Percentiles rank a stretch among this genome's conserved stretches.
Evolutionary conservation across 1,140 invertebrate species (phyloP).

Genomic region (Eumeta japonica): DNA sequence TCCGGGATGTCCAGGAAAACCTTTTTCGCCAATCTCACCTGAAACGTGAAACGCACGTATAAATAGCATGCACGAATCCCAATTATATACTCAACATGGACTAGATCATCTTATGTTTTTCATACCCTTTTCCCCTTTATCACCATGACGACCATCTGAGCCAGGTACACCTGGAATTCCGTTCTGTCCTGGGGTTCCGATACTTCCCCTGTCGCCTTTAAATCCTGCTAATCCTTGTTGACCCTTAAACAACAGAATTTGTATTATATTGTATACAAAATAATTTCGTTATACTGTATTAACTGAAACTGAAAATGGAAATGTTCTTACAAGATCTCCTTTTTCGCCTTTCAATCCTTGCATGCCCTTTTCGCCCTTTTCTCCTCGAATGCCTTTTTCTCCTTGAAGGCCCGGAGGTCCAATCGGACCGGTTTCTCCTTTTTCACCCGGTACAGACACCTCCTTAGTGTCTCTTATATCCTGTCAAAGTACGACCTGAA

Average conservation of each 20-base stretch:
- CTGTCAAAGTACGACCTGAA: constrained; percentile 10
- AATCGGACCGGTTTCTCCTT: constrained; percentile 13
- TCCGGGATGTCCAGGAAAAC: constrained; percentile 22
- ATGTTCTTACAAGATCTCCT: constrained; percentile 19
- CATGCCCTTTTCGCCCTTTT: constrained; percentile 20
- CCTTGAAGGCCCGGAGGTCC: constrained; percentile 13
- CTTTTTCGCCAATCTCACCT: too few relatives aligned
- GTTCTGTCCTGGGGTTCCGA: constrained; percentile 12
- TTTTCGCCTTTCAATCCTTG: constrained; percentile 18
- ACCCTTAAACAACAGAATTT: constrained; percentile 10
- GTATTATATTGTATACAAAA: too few relatives aligned
- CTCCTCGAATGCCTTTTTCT: constrained; percentile 9
- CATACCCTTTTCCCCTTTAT: constrained; percentile 24
- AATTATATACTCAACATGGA: too few relatives aligned
- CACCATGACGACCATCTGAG: constrained; percentile 18
- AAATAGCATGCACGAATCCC: too few relatives aligned
- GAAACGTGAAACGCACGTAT: too few relatives aligned
- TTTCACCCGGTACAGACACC: constrained; percentile 11
- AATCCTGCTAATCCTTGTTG: constrained; percentile 13
- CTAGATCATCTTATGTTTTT: too few relatives aligned
- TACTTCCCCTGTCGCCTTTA: constrained; percentile 16
- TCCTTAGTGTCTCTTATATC: constrained; percentile 12
- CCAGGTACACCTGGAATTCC: constrained; percentile 15
- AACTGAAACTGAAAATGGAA: not conserved
- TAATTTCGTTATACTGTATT: not conserved